A percentile compares a stretch with the other conserved stretches of the same genome.
phyloP scores from a whole-genome alignment of 2,888 invertebrate species.

The Pterostichus niger region DNA sequence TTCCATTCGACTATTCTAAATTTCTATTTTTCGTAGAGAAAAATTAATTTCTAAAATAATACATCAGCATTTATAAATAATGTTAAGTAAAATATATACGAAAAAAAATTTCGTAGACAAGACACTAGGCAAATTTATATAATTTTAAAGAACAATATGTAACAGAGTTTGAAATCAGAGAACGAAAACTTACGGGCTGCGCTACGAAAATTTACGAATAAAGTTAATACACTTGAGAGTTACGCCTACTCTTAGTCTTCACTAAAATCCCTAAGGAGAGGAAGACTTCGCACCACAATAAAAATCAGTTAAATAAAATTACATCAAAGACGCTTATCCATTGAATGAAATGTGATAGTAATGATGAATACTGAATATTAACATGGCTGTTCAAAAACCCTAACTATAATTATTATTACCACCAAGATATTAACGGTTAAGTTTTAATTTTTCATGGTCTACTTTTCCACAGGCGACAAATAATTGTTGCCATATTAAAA shows the following conservation, averaged over 20 bases:
- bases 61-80: neutral
- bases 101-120: neutral
- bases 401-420: too few relatives aligned
- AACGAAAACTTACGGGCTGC: constrained; percentile 16
- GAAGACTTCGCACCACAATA: too few relatives aligned
- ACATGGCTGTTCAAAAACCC: too few relatives aligned
- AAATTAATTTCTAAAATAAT: too few relatives aligned
- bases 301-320: neutral
- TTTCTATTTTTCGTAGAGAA: too few relatives aligned
- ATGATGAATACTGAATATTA: too few relatives aligned
- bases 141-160: constrained; percentile 1
- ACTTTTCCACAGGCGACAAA: too few relatives aligned
- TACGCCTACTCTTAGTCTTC: constrained; percentile 3
- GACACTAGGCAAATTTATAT: neutral
- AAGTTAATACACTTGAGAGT: constrained; percentile 35
- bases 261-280: neutral
- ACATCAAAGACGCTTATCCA: neutral
- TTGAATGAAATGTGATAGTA: neutral
- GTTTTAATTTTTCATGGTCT: too few relatives aligned
- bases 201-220: constrained; percentile 46
- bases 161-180: constrained; percentile 10
- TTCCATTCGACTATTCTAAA: too few relatives aligned
- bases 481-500: too few relatives aligned
- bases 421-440: too few relatives aligned
- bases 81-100: neutral